Evolutionary conservation across 1,140 invertebrate genomes (phyloP), one percentile per base, ranked within the genome.

Genomic region (Cyphomyrmex costatus): DNA sequence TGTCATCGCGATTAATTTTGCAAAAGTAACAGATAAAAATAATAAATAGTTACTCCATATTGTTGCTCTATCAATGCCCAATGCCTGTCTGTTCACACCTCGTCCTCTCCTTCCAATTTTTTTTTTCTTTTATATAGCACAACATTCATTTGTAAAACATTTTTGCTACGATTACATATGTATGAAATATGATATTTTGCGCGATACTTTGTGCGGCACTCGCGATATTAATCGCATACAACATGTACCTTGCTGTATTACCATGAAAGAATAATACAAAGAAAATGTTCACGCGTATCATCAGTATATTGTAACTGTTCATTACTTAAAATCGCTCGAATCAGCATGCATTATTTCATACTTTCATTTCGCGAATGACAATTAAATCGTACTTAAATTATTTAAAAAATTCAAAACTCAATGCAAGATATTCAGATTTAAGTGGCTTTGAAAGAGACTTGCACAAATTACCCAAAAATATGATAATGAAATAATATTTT

Each of bases 1-100:
- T 61, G 3, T 27, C 27, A 30, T 30, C 27, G 24, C 27, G 24
- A 61, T 19, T 30, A 30, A 61, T 61, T 61, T 61, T 2, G 27
- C 27, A 61, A 4, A 60, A 60, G 53, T 60, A 14, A 60, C 10
- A 60, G 21, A 60, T 60, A 60, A 60, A n/a, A 58, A 60, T 60
- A 24, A 60, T 24, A 10, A 7, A n/a, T n/a, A 21, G n/a, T 21
- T 21, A 21, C 53, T 49, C 46, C 8, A 56, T 56, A n/a, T 56
- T 56, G 53, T 56, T 21, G 53, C n/a, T 56, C 7, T 10, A 2
- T 8, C 8, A 2, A 21, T 10, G n/a, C 2, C 19, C n/a, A 56
- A 8, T 21, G n/a, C n/a, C 19, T 21, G 12, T 12, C 12, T 12
- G n/a, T n/a, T 42, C 36, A 42, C 36, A 21, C 7, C 19, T 56